phyloP scores from a whole-genome alignment of 2,113 vertebrate genomes.

The Microcebus lehilahytsara region DNA sequence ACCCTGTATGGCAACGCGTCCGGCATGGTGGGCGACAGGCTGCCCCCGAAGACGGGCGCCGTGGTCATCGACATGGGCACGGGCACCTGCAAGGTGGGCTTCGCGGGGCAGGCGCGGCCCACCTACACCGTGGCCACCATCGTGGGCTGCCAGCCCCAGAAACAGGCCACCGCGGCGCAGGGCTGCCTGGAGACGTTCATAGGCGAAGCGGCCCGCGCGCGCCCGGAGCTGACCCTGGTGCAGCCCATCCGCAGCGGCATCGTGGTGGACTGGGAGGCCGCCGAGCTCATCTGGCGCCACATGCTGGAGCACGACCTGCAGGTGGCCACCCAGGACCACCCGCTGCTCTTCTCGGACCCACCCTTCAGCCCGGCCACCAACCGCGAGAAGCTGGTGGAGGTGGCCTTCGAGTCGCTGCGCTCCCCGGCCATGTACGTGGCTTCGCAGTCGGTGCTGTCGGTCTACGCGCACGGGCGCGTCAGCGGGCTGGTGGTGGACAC shows the following conservation, averaged over 20 bases:
- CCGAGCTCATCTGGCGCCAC: slow-evolving; percentile 72
- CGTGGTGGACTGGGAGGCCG: slow-evolving; percentile 70
- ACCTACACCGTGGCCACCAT: slow-evolving; percentile 59
- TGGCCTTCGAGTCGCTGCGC: slow-evolving; percentile 76
- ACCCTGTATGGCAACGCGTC: not conserved
- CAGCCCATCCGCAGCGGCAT: slow-evolving; percentile 9
- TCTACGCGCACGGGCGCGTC: slow-evolving; percentile 75
- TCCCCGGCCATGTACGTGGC: slow-evolving; percentile 72
- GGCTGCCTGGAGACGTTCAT: slow-evolving; percentile 22
- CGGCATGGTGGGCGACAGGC: not conserved
- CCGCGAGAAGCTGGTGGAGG: slow-evolving; percentile 79
- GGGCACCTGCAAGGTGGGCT: slow-evolving; percentile 68
- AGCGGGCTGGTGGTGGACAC: slow-evolving; percentile 79
- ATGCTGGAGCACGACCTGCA: slow-evolving; percentile 74
- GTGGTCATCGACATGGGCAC: slow-evolving; percentile 74
- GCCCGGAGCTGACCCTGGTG: not conserved
- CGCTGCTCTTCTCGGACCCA: slow-evolving; percentile 77
- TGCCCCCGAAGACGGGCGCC: not conserved
- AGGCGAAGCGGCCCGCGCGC: slow-evolving; percentile 18
- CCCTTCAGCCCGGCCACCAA: slow-evolving; percentile 80
- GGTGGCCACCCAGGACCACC: slow-evolving; percentile 67
- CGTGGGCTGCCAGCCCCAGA: slow-evolving; percentile 52
- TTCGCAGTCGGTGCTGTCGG: slow-evolving; percentile 70
- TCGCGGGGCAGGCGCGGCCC: slow-evolving; percentile 69
- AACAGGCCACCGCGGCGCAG: not conserved